Evolutionary conservation across 2,888 invertebrate genomes (phyloP), one percentile per base, ranked within the genome.

Genomic region (Polyommatus icarus): DNA sequence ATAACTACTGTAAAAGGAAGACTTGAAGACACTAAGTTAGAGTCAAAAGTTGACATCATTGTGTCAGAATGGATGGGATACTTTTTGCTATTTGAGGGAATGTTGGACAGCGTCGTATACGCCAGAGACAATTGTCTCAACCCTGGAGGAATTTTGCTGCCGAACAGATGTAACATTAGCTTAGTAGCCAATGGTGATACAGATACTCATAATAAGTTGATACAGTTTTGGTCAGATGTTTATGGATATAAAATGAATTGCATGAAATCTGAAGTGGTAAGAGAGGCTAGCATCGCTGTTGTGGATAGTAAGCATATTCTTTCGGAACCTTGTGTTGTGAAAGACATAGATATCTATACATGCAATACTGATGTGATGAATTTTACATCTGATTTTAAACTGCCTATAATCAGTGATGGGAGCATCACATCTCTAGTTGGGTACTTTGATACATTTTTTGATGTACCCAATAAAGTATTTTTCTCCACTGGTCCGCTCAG

Each of bases 41-140:
- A 97, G 0, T 96, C 96, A 78, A 96, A 97, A 89, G 97, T 97
- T 59, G 99, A 99, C 88, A 96, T 99, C 6, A 98, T 99, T 82
- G 96, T 99, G 3, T 99, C 99, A 0, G 99, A 99, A 89, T 99
- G 99, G 99, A 99, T 99, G 99, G 99, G 99, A 0, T 99, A 99
- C 89, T 99, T 99, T 88, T 94, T 99, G 67, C 91, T 99, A 1
- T 99, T 98, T 89, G 99, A 99, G 93, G 99, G 98, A 72, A 99
- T 99, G 99, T 88, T 99, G 79, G 99, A 99, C 86, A 98, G 98
- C 87, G 97, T 99, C 15, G 96, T 99, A 81, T 97, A 97, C 89
- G 98, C 98, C 0, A 95, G 98, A 84, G 97, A 99, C 84, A 95
- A 96, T 83, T 97, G 96, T 88, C 95, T 99, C 8, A 96, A 95